A percentile compares a stretch with the other conserved stretches of the same genome.
These are phyloP conservation scores for Orussus abietinus DNA, from an alignment of 1,140 invertebrate species.

Conservation along the genomic window DNA sequence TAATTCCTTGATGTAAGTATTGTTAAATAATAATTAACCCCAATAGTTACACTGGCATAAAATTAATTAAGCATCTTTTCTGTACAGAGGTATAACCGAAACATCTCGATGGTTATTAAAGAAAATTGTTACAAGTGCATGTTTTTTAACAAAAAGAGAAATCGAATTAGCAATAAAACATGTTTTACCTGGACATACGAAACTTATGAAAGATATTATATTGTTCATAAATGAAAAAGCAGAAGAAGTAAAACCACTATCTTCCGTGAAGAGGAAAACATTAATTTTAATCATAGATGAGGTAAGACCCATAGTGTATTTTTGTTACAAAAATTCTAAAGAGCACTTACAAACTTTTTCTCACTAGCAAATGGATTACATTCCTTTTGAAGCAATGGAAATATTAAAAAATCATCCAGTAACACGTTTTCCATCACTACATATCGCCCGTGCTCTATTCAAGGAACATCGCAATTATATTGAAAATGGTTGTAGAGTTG, in stretches of 20 bases:
- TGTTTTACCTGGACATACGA: constrained; percentile 44
- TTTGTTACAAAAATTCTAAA: constrained; percentile 10
- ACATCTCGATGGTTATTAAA: constrained; percentile 51
- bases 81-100: constrained; percentile 41
- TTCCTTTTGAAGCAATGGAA: constrained; percentile 72
- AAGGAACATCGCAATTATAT: constrained; percentile 59
- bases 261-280: constrained; percentile 54
- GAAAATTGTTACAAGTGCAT: constrained; percentile 46
- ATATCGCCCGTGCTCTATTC: constrained; percentile 64
- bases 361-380: constrained; percentile 63
- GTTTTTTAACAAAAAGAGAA: constrained; percentile 38
- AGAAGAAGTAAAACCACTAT: constrained; percentile 43
- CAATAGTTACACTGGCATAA: background rate
- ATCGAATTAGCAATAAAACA: constrained; percentile 49
- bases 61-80: background rate
- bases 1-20: constrained; percentile 45
- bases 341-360: constrained; percentile 13
- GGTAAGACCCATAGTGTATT: constrained; percentile 42
- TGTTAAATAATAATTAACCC: constrained; percentile 3
- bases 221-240: constrained; percentile 41
- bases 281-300: constrained; percentile 65
- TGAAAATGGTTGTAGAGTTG: constrained; percentile 56
- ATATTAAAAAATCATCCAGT: constrained; percentile 62
- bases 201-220: constrained; percentile 48
- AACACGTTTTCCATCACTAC: constrained; percentile 69